These are phyloP conservation scores for Dicerorhinus sumatrensis DNA, from an alignment of 2,113 vertebrate genomes.

Conservation along the genomic window DNA sequence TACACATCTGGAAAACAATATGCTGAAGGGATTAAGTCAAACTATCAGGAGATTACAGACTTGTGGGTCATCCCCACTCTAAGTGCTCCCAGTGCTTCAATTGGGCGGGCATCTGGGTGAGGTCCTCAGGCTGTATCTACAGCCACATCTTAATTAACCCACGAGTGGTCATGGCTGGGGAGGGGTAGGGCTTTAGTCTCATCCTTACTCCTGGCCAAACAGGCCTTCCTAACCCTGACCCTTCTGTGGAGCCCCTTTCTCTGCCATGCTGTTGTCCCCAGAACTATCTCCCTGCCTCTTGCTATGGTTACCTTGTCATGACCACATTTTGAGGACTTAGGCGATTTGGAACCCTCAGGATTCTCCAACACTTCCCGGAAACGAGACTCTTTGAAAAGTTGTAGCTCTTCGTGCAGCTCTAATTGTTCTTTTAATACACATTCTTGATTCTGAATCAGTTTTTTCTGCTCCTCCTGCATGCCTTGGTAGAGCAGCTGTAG, in stretches of 20 bases:
- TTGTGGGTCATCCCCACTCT: neutral
- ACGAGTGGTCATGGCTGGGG: neutral
- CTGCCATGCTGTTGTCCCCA: no score
- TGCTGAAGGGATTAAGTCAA: neutral
- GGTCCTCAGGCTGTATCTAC: neutral
- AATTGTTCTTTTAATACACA: conserved; percentile 61
- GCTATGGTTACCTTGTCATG: conserved; percentile 73
- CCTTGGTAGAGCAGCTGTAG: conserved; percentile 73
- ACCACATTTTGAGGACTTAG: conserved; percentile 42
- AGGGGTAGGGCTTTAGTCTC: neutral
- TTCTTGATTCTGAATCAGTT: conserved; percentile 68
- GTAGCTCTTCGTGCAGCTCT: conserved; percentile 49
- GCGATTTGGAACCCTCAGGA: neutral
- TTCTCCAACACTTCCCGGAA: conserved; percentile 62
- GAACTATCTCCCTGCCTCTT: neutral
- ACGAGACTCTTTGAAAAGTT: conserved; percentile 40
- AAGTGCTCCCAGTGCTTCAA: neutral
- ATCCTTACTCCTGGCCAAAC: neutral
- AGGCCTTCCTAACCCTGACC: neutral
- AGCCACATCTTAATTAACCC: neutral
- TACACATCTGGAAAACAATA: neutral
- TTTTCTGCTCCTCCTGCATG: conserved; percentile 76
- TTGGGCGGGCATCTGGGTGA: neutral
- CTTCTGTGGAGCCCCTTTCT: neutral
- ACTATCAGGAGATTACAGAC: neutral